A percentile compares a stretch with the other conserved stretches of the same genome.
phyloP scores from a whole-genome alignment of 2,888 invertebrate species.

The Cephus sareptanus region DNA sequence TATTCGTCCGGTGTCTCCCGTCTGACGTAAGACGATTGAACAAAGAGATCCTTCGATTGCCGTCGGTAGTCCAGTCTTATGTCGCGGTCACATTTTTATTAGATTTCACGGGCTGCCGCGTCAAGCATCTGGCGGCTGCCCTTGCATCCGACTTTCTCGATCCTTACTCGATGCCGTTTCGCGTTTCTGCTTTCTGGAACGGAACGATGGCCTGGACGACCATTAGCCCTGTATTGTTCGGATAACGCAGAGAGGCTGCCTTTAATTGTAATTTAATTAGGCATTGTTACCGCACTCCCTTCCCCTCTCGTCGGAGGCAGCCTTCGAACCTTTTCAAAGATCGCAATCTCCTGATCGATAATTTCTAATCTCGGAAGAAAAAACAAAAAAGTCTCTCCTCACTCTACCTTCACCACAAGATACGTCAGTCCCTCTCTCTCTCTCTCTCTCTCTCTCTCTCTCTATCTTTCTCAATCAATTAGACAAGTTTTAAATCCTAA shows the following conservation, averaged over 20 bases:
- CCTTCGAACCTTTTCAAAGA: constrained; percentile 2
- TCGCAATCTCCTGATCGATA: constrained; percentile 1
- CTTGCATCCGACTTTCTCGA: constrained; percentile 3
- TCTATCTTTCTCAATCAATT: not conserved
- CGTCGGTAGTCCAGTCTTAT: not conserved
- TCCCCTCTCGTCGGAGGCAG: not conserved
- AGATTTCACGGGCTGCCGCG: constrained; percentile 8
- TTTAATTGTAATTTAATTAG: constrained; percentile 52
- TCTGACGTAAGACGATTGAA: not conserved
- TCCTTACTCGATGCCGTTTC: not conserved
- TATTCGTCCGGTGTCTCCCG: not conserved
- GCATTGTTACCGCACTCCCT: constrained; percentile 35
- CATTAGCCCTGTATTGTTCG: constrained; percentile 29
- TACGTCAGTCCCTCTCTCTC: not conserved
- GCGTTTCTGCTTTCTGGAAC: constrained; percentile 2
- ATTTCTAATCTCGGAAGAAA: not conserved
- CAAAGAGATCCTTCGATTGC: not conserved
- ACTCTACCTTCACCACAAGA: not conserved
- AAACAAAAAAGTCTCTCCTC: not conserved
- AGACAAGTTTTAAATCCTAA: not conserved
- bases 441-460: not conserved
- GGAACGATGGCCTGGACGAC: constrained; percentile 4
- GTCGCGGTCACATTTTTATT: constrained; percentile 4
- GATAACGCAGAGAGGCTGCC: constrained; percentile 4
- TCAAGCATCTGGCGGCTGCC: not conserved